These are phyloP conservation scores for Flexamia atlantica DNA, from an alignment of 2,888 invertebrate genomes.

Conservation along the genomic window DNA sequence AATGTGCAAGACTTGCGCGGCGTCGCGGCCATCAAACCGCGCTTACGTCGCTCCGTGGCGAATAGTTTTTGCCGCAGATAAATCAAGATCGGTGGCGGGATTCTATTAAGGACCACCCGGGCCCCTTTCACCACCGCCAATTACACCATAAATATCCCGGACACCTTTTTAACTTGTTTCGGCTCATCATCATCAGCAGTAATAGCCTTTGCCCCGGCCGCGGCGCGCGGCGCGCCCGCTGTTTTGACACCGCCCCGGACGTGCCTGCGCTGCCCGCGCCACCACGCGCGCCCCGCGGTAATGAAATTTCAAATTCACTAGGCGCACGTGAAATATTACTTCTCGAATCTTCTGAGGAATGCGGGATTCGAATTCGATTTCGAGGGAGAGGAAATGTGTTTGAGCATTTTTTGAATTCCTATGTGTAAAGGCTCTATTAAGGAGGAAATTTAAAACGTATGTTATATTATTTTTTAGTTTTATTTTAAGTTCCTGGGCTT, in stretches of 20 bases:
- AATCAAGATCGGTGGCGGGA: slow-evolving; percentile 46
- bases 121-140: slow-evolving; percentile 72
- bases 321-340: slow-evolving; percentile 33
- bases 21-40: slow-evolving; percentile 13
- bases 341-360: slow-evolving; percentile 31
- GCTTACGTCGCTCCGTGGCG: slow-evolving; percentile 29
- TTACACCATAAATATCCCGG: slow-evolving; percentile 72
- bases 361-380: not conserved
- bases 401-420: too few relatives aligned
- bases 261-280: slow-evolving; percentile 12
- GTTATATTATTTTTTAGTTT: too few relatives aligned
- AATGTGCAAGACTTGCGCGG: slow-evolving; percentile 23
- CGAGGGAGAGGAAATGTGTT: too few relatives aligned
- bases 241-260: slow-evolving; percentile 49
- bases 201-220: slow-evolving; percentile 52
- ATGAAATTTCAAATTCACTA: slow-evolving; percentile 52
- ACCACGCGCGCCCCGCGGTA: slow-evolving; percentile 25
- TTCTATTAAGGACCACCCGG: slow-evolving; percentile 48
- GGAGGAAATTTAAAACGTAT: too few relatives aligned
- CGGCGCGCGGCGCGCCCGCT: too few relatives aligned
- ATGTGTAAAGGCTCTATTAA: too few relatives aligned
- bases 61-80: slow-evolving; percentile 35
- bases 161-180: slow-evolving; percentile 67
- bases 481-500: too few relatives aligned
- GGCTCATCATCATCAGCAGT: slow-evolving; percentile 62